Evolutionary conservation across 2,888 invertebrate genomes (phyloP), one percentile per base, ranked within the genome.

Genomic region (Galerucella pusilla): DNA sequence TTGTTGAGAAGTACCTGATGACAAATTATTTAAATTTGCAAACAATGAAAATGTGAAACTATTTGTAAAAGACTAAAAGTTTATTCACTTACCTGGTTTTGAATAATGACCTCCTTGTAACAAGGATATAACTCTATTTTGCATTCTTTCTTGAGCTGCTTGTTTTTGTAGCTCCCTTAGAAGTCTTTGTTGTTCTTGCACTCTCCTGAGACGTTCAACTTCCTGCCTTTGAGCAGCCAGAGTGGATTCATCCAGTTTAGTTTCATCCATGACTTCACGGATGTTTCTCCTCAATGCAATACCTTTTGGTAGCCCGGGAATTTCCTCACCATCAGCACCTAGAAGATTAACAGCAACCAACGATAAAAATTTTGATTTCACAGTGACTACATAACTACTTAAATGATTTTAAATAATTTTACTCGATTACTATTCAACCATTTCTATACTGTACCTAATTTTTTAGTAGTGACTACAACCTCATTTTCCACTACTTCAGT

Each of bases 231-330:
- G 98, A 0, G 98, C 98, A 35, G 94, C 94, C 71, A 97, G 88
- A 2, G 98, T 98, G 14, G 96, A 95, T 77, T 96, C 96, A 85
- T 98, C 98, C 78, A 98, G 88, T 85, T 97, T 96, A 77, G 95
- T 95, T 84, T 97, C 97, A 84, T 96, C 95, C 92, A 97, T 94
- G 10, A 98, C 97, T 88, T 97, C 97, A 73, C 97, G 91, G 81
- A 97, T 97, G 85, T 97, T 97, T 77, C 95, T 91, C 59, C 97
- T 90, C 84, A 96, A 91, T 86, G 94, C 94, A 16, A 80, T 81
- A n/a, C 83, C 84, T 77, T 84, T 84, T n/a, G 82, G 80, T 68
- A 82, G 80, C 0, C 80, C 80, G 16, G 83, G 77, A 60, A 80
- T 79, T 63, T 85, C 85, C 59, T 84, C 84, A 11, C 82, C 83